phyloP scores from a whole-genome alignment of 2,113 vertebrate species.

The Mellivora capensis region DNA sequence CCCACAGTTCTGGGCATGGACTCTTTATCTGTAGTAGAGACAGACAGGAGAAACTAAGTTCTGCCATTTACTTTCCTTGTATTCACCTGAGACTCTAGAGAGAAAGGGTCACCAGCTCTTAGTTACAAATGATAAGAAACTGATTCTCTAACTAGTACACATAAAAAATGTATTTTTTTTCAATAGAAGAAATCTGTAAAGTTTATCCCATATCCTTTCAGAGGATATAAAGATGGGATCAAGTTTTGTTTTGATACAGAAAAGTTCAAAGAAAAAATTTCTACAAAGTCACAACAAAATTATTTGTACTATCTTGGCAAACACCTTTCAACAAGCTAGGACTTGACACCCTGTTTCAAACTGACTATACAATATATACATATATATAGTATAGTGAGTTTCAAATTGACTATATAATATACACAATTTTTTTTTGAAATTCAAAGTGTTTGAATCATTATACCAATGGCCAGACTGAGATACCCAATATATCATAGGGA shows the following conservation, averaged over 20 bases:
- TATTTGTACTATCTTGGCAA: background rate
- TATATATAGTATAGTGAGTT: too few relatives aligned
- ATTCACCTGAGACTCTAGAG: background rate
- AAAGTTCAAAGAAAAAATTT: background rate
- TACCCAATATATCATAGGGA: background rate
- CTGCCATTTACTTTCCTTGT: background rate
- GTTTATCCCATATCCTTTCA: background rate
- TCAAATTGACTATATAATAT: too few relatives aligned
- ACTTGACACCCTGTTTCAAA: background rate
- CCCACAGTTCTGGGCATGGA: conserved; percentile 65
- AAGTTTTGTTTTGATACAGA: background rate
- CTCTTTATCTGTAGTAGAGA: conserved; percentile 41
- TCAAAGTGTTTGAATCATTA: background rate
- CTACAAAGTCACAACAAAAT: background rate
- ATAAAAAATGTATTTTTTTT: background rate
- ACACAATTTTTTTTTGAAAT: background rate
- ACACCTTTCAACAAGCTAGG: background rate
- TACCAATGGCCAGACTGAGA: background rate
- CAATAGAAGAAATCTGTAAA: background rate
- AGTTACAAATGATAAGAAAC: background rate
- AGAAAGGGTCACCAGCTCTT: background rate
- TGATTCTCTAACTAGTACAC: background rate
- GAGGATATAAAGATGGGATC: background rate
- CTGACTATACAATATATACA: background rate
- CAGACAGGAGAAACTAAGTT: background rate